Evolutionary conservation across 2,797 vertebrate species (phyloP).

Genomic region (Arremon aurantiirostris): DNA sequence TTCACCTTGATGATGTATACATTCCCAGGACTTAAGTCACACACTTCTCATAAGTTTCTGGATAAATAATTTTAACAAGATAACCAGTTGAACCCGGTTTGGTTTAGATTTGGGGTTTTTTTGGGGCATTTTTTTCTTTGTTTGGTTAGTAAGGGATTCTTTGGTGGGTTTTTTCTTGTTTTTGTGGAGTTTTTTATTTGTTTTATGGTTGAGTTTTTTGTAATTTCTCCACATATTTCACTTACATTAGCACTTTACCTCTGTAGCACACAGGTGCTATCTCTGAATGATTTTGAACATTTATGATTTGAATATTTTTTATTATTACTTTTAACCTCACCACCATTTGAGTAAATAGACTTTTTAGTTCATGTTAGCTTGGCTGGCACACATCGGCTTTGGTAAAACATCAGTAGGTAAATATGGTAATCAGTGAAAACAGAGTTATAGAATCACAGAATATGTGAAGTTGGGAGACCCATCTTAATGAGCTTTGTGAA

Average conservation of each 20-base stretch:
- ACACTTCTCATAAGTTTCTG: background rate
- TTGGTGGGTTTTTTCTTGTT: too few species aligned
- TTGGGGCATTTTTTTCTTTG: rapidly evolving
- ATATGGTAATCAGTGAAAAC: background rate
- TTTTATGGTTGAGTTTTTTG: background rate
- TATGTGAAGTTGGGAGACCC: background rate
- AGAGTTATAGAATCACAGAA: background rate
- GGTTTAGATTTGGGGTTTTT: background rate
- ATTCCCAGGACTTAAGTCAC: background rate
- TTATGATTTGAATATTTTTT: rapidly evolving
- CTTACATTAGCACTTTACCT: background rate
- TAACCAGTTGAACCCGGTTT: rapidly evolving
- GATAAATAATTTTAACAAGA: background rate
- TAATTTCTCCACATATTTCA: background rate
- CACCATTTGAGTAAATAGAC: background rate
- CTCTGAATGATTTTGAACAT: background rate
- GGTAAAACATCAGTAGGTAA: background rate
- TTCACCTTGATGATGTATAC: background rate
- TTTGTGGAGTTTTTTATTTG: background rate
- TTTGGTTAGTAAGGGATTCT: rapidly evolving
- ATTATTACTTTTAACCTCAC: background rate
- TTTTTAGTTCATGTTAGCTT: background rate
- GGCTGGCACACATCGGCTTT: background rate
- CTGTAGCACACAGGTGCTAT: background rate
- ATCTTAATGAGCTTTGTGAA: background rate